Conservation (phyloP, 1,140 invertebrate genomes). For the Hirudo medicinalis region DNA sequence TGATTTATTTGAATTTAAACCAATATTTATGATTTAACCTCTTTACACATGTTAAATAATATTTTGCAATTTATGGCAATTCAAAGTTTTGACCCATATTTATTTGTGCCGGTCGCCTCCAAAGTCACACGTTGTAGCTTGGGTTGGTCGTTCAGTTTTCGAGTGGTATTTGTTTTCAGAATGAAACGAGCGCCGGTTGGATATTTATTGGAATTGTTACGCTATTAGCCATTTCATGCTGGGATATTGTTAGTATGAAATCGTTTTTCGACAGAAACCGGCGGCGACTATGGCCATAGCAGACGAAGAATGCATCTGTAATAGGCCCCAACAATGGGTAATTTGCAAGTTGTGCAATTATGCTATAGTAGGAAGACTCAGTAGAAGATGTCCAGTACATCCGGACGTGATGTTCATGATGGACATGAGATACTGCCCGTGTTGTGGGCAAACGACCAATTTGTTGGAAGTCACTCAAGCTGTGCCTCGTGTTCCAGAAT, state of each 20-base stretch:
- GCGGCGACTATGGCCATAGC: background rate
- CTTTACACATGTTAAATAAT: too few species aligned
- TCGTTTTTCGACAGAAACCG: background rate
- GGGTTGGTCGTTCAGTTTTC: background rate
- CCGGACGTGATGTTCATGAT: background rate
- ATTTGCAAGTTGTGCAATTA: slow-evolving; percentile 4
- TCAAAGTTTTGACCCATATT: too few species aligned
- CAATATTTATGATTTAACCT: too few species aligned
- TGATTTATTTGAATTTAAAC: background rate
- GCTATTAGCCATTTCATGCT: background rate
- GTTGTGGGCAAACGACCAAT: background rate
- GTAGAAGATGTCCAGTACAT: background rate
- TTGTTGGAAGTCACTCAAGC: background rate
- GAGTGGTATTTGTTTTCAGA: background rate
- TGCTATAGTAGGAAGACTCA: background rate
- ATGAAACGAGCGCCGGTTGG: too few species aligned
- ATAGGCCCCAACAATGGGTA: background rate
- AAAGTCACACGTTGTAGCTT: background rate
- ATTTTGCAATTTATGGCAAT: too few species aligned
- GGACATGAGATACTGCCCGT: slow-evolving; percentile 3
- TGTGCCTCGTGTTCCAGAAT: background rate
- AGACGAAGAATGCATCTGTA: slow-evolving; percentile 4
- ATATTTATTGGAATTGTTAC: background rate
- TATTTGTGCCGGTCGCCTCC: too few species aligned
- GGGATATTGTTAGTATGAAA: background rate